Conservation (phyloP, 2,888 invertebrate genomes). For the Sisyra nigra region DNA sequence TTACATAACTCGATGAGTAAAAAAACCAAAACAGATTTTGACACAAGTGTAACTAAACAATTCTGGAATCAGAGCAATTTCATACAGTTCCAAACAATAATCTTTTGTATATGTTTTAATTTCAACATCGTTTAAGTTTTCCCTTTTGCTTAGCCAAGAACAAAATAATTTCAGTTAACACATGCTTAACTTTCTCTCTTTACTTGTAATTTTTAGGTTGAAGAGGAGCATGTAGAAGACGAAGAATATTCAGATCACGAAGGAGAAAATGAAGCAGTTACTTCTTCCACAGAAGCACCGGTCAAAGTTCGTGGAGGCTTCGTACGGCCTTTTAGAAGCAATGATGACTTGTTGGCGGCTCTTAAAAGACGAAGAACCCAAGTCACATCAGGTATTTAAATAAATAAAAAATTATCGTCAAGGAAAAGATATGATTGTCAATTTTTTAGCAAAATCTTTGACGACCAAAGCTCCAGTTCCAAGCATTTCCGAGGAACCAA, state of each 20-base stretch:
- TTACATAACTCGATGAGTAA: too few relatives aligned
- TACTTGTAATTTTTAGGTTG: conserved; percentile 17
- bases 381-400: conserved; percentile 36
- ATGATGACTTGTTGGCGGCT: conserved; percentile 56
- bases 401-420: too few relatives aligned
- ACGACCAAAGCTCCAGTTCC: conserved; percentile 7
- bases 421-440: too few relatives aligned
- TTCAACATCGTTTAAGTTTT: not conserved
- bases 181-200: too few relatives aligned
- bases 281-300: conserved; percentile 52
- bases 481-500: too few relatives aligned
- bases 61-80: too few relatives aligned
- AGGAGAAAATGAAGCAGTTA: conserved; percentile 35
- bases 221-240: conserved; percentile 31
- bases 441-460: conserved; percentile 6
- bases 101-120: not conserved
- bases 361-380: conserved; percentile 57
- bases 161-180: too few relatives aligned
- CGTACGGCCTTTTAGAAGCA: conserved; percentile 62
- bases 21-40: too few relatives aligned
- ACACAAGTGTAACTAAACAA: too few relatives aligned
- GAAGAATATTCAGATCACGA: conserved; percentile 41
- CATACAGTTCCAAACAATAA: not conserved
- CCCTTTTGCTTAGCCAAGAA: not conserved
- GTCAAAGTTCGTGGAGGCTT: conserved; percentile 47